Evolutionary conservation across 1,140 invertebrate species (phyloP), one percentile per base, ranked within the genome.

Genomic region (Aradophagus sp.): DNA sequence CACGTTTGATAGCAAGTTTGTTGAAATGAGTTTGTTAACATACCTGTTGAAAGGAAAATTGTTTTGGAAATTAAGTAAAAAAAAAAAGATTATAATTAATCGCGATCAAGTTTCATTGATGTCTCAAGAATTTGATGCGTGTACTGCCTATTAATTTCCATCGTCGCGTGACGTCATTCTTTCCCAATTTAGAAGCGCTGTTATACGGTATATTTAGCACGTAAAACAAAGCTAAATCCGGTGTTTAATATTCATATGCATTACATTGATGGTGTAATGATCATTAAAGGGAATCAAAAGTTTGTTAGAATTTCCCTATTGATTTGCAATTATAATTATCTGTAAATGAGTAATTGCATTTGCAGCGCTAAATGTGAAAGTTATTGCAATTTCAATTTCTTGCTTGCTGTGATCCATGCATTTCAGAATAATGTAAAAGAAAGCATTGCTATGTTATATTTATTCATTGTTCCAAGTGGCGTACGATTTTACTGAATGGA

Each of bases 351-450:
- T 19, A 26, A 19, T 5, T 41, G 16, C 36, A 38, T 38, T 10
- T 17, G 12, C 17, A 6, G 26, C 26, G 6, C 45, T 45, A 7
- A 26, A 17, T 16, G 19, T 34, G 53, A 58, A 45, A 58, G 52
- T 36, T 36, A 29, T 29, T 29, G 4, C 10, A 5, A 29, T n/a
- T 29, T 29, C n/a, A n/a, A n/a, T n/a, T n/a, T n/a, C n/a, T n/a
- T n/a, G n/a, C n/a, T 23, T 42, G 36, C 27, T 42, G 1, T 42
- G 16, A 45, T 45, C 5, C 7, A 19, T 17, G 29, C 11, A 23
- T 23, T 42, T 55, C 36, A 15, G 16, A 42, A 14, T 26, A 35
- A 61, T 41, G 48, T 19, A 45, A 45, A 63, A 53, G 48, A 63
- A 63, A 63, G 41, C 31, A 53, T 38, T n/a, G n/a, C n/a, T 26